phyloP scores from a whole-genome alignment of 2,113 vertebrate species.

The Macquaria ambigua region DNA sequence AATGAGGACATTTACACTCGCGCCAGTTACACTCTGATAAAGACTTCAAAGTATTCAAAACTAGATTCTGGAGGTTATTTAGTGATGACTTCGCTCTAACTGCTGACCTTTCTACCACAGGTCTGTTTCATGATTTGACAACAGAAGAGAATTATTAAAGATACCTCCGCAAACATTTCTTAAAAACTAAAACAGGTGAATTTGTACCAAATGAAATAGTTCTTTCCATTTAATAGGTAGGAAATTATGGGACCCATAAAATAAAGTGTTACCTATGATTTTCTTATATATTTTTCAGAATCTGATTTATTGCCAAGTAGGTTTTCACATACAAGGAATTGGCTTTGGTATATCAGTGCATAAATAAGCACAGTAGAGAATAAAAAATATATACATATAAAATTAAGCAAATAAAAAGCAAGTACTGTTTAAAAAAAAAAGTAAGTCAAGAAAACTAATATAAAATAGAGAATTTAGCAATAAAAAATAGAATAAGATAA shows the following conservation, averaged over 20 bases:
- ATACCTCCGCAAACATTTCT: not conserved
- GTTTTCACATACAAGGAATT: too few species aligned
- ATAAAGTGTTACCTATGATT: not conserved
- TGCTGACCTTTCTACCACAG: not conserved
- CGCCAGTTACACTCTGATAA: not conserved
- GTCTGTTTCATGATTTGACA: not conserved
- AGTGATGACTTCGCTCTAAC: too few species aligned
- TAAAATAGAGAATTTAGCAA: too few species aligned
- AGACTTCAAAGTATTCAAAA: not conserved
- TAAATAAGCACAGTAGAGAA: too few species aligned
- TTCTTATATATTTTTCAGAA: not conserved
- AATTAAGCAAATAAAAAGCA: too few species aligned
- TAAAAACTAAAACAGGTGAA: not conserved
- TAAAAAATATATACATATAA: too few species aligned
- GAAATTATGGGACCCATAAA: not conserved
- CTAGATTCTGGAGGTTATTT: not conserved
- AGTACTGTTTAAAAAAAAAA: too few species aligned
- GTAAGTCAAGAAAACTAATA: too few species aligned
- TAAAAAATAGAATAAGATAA: too few species aligned
- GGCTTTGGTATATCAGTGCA: too few species aligned
- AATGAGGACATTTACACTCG: not conserved
- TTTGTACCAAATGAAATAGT: not conserved
- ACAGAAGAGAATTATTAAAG: not conserved
- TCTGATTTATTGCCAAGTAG: too few species aligned
- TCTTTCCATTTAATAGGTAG: not conserved